Evolutionary conservation across 2,797 vertebrate species (phyloP), one percentile per base, ranked within the genome.

Genomic region (Gymnothorax javanicus): DNA sequence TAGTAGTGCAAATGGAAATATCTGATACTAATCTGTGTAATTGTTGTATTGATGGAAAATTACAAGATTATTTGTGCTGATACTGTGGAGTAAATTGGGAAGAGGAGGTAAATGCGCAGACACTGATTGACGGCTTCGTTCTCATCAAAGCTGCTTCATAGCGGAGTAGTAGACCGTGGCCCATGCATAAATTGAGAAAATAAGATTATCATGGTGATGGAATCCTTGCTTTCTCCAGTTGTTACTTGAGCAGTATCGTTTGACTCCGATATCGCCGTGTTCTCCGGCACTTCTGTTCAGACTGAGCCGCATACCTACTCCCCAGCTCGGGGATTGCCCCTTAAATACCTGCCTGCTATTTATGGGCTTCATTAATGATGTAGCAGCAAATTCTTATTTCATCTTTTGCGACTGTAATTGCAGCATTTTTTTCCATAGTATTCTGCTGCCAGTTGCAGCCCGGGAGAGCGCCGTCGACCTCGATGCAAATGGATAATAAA

Each of bases 351-450:
- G 90, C 91, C 90, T 92, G 89, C 91, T 91, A 90, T 93, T 92
- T 93, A 92, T 94, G 87, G 77, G 17, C 79, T 93, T 90, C 82
- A 89, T 90, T 94, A 93, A 91, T 91, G 87, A 75, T 86, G 92
- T 91, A 86, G 90, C 88, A 90, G 90, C 84, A 59, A 89, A 89
- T 88, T 90, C 88, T 90, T 92, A 89, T 91, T 94, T 92, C 90
- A 91, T 93, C 87, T 93, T 93, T 91, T 91, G 88, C 89, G 85
- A 87, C 88, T 73, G 60, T 93, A 93, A 94, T 94, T 94, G 89
- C 85, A 87, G 85, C 90, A 90, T 90, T 91, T 91, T 88, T 89
- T 43, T 62, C 13, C 13, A 7, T 62, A 87, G 90, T 86, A 88
- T 87, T 91, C 90, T 85, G 90, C 90, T 91, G 90, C 89, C 88